Conservation (phyloP, 2,797 vertebrate genomes). For the Lacerta agilis region DNA sequence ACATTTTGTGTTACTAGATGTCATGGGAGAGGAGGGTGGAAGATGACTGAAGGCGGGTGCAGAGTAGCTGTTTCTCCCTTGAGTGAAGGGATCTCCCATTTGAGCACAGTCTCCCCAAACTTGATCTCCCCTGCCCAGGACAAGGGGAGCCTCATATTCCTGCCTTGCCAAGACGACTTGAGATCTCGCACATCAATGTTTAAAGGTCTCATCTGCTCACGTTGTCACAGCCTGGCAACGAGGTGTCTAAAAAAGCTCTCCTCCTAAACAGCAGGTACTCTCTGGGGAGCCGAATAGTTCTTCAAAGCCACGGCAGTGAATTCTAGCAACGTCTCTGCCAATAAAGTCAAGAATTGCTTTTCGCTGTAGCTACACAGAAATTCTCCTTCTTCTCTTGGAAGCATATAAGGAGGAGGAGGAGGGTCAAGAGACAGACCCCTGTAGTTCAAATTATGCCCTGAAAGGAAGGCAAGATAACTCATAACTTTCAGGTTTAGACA, state of each 20-base stretch:
- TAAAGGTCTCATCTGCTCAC: slow-evolving; percentile 60
- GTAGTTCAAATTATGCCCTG: neutral
- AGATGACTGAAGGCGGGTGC: too few relatives aligned
- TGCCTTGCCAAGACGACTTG: slow-evolving; percentile 32
- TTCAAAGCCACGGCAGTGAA: accelerated
- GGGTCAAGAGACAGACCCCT: neutral
- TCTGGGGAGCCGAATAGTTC: slow-evolving; percentile 39
- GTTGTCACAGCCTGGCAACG: slow-evolving; percentile 65
- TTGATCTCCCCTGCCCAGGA: slow-evolving; percentile 25
- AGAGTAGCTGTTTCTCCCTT: too few relatives aligned
- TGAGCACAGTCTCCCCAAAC: too few relatives aligned
- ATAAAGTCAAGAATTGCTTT: slow-evolving; percentile 3
- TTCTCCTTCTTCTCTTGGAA: accelerated
- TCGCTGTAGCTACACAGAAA: neutral
- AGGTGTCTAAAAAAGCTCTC: slow-evolving; percentile 53
- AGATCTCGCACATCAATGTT: slow-evolving; percentile 42
- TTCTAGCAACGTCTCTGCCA: neutral
- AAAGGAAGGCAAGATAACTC: neutral
- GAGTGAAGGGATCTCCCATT: too few relatives aligned
- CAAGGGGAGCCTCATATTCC: slow-evolving; percentile 31
- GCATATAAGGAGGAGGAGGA: accelerated
- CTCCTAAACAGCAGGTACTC: slow-evolving; percentile 62
- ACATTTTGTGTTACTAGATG: too few relatives aligned
- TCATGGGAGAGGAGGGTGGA: too few relatives aligned
- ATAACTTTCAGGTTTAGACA: neutral